Evolutionary conservation across 2,113 vertebrate genomes (phyloP).

Genomic region (Ramphastos sulfuratus): DNA sequence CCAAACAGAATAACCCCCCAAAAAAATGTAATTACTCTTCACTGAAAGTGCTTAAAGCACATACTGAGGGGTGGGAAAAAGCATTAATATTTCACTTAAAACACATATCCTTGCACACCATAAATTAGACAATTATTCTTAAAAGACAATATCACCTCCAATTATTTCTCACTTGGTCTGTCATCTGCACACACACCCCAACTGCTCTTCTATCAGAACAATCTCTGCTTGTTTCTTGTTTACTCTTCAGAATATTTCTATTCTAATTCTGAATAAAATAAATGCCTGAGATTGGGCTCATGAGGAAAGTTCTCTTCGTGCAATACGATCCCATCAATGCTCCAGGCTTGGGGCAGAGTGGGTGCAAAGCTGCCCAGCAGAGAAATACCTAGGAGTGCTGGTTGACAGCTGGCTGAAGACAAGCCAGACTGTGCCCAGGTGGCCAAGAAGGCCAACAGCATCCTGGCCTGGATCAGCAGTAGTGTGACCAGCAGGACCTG

Average conservation of each 20-base stretch:
- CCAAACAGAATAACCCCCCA: background rate
- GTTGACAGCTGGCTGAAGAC: too few relatives aligned
- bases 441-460: too few relatives aligned
- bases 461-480: too few relatives aligned
- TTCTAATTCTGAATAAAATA: background rate
- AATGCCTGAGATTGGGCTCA: background rate
- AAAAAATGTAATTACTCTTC: background rate
- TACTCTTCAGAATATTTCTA: background rate
- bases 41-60: background rate
- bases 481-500: too few relatives aligned
- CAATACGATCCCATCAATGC: too few relatives aligned
- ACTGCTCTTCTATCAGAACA: background rate
- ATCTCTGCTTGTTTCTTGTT: background rate
- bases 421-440: too few relatives aligned
- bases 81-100: background rate
- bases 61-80: background rate
- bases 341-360: too few relatives aligned
- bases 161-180: background rate
- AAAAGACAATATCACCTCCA: background rate
- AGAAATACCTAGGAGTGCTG: too few relatives aligned
- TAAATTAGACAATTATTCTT: background rate
- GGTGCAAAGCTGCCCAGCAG: too few relatives aligned
- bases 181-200: background rate
- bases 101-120: background rate
- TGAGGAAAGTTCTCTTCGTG: background rate